Base-by-base conservation (phyloP, 2,797 vertebrate species). In the Sebastolobus alascanus region DNA sequence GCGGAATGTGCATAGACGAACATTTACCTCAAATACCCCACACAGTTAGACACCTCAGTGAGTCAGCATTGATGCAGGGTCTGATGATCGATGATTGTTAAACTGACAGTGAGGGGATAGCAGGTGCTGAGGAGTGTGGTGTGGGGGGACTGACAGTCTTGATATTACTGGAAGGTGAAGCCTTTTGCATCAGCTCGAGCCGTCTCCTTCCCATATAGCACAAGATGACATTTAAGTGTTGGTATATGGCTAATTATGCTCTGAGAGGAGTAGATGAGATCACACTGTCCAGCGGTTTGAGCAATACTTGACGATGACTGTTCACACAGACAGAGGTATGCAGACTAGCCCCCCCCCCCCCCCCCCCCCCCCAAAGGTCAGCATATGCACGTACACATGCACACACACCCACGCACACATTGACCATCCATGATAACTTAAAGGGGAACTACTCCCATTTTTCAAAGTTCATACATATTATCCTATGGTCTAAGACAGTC, bases 151-250 rank as follows among this genome's bases (percentile, higher is more conserved):
- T 59, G 29, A 82, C 33, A 87, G 64, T 94, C 74, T 85, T 90
- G 90, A 80, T 84, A 94, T 95, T 93, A 95, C 90, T 95, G 80
- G 86, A 52, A 87, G 80, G 88, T 90, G 54, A 82, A 92, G 80
- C 83, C 82, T 84, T 84, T 35, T 73, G 84, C 85, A 84, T 84
- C 86, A 87, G 33, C 38, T 79, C 67, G 27, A 18, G 29, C 63
- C 52, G 72, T 75, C 63, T 84, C 68, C 68, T 76, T 73, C 73
- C 37, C 56, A 83, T 85, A 40, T 66, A 67, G 61, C 16, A 22
- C 29, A 59, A 50, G 58, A 13, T 94, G 94, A 94, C 93, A 92
- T 94, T 94, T 94, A 91, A 77, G 73, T 63, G 60, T 55, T 73
- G 65, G 77, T 83, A 31, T 73, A 33, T 82, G 87, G 83, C 74